These are phyloP conservation scores for Lophotis ruficrista DNA, from an alignment of 2,113 vertebrate species.

Conservation along the genomic window DNA sequence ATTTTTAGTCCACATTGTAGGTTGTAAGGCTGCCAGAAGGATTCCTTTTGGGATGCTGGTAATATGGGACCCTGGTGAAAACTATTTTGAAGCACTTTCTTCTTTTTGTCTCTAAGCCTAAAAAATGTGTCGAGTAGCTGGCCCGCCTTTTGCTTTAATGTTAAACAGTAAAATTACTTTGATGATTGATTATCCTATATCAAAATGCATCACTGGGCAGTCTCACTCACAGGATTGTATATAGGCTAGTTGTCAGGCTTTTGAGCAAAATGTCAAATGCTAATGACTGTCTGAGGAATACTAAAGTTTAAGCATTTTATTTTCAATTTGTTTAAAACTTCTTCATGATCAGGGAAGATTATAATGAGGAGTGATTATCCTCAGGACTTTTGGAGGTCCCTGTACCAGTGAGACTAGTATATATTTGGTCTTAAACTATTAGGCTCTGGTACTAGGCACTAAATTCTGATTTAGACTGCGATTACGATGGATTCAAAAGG, in stretches of 20 bases:
- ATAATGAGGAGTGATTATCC: not conserved
- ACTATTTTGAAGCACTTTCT: not conserved
- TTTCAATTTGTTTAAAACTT: conserved; percentile 7
- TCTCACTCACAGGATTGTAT: not conserved
- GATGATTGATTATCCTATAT: not conserved
- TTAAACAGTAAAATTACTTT: not conserved
- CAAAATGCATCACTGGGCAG: not conserved
- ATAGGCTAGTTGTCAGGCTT: not conserved
- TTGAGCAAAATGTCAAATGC: not conserved
- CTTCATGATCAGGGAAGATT: not conserved
- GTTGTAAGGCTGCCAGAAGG: conserved; percentile 1
- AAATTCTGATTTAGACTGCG: not conserved
- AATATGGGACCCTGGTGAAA: not conserved
- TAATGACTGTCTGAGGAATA: not conserved
- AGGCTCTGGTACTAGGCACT: not conserved
- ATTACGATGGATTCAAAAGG: not conserved
- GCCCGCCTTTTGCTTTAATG: not conserved
- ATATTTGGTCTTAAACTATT: not conserved
- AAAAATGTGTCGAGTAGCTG: not conserved
- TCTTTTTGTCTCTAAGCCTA: not conserved
- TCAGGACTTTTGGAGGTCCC: not conserved
- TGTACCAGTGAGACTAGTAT: not conserved
- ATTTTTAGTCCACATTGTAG: not conserved
- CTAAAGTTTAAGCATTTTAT: not conserved
- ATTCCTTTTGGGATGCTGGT: not conserved